A percentile compares a stretch with the other conserved stretches of the same genome.
phyloP scores from a whole-genome alignment of 2,113 vertebrate species.

The Prunella himalayana region DNA sequence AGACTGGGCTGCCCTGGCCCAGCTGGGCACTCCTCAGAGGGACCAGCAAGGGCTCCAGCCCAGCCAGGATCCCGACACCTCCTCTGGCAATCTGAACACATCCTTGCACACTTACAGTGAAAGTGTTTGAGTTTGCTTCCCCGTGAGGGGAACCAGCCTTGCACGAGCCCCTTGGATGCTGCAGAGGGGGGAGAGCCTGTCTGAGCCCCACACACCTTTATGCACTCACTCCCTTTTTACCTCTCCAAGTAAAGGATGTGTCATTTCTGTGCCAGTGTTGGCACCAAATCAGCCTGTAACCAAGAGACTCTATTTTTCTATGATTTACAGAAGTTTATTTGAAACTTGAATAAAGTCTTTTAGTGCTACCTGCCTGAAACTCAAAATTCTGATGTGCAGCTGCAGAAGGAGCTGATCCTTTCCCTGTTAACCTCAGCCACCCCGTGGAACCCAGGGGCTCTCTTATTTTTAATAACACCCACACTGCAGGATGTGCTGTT shows the following conservation, averaged over 20 bases:
- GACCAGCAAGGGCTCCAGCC: not conserved
- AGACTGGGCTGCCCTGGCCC: not conserved
- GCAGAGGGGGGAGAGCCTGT: not conserved
- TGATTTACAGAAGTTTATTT: not conserved
- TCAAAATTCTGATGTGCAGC: not conserved
- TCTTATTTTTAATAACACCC: not conserved
- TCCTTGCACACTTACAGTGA: not conserved
- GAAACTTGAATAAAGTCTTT: constrained; percentile 16
- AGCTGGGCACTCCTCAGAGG: not conserved
- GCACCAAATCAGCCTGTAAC: not conserved
- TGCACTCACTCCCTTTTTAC: not conserved
- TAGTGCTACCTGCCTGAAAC: not conserved
- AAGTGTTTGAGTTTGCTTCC: not conserved
- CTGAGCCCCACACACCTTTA: not conserved
- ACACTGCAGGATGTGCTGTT: not conserved
- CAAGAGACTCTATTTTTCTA: constrained; percentile 48
- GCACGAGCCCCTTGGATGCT: not conserved
- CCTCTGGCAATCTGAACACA: accelerated
- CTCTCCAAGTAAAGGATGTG: not conserved
- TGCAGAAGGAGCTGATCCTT: not conserved
- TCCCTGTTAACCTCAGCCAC: not conserved
- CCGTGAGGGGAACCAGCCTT: accelerated
- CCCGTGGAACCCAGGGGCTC: not conserved
- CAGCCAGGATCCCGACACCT: not conserved
- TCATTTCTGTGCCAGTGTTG: not conserved